These are phyloP conservation scores for Perizoma flavofasciatum DNA, from an alignment of 2,888 invertebrate species.

Conservation along the genomic window DNA sequence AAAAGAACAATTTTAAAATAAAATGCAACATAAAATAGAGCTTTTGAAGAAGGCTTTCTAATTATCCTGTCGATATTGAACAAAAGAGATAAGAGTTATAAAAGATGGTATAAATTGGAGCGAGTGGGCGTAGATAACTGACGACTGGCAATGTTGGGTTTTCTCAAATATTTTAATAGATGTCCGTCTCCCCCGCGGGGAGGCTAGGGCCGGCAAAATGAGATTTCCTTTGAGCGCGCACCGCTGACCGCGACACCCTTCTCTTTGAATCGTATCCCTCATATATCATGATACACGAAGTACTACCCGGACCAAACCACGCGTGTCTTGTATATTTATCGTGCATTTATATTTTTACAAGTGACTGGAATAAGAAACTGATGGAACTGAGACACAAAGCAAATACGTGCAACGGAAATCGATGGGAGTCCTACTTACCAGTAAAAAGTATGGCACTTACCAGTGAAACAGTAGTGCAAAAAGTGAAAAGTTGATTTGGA, in stretches of 20 bases:
- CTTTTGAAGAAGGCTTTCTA: constrained; percentile 50
- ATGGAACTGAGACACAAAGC: constrained; percentile 14
- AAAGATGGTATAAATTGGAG: constrained; percentile 56
- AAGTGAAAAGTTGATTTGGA: too few species aligned
- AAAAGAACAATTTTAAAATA: constrained; percentile 24
- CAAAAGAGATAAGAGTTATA: constrained; percentile 56
- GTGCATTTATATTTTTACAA: constrained; percentile 39
- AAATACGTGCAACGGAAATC: constrained; percentile 4
- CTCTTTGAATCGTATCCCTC: constrained; percentile 59
- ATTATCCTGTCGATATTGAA: constrained; percentile 54
- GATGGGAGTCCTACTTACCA: not conserved
- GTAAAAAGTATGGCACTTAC: too few species aligned
- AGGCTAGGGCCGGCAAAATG: constrained; percentile 61
- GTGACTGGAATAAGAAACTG: constrained; percentile 16
- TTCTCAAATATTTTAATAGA: constrained; percentile 81
- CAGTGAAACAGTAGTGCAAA: too few species aligned
- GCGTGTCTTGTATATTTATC: constrained; percentile 42
- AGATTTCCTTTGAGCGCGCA: constrained; percentile 80
- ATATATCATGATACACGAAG: constrained; percentile 61
- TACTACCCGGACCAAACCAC: constrained; percentile 35
- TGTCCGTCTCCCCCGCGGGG: constrained; percentile 54
- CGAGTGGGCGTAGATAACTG: constrained; percentile 31
- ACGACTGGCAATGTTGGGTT: constrained; percentile 55
- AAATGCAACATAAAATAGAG: constrained; percentile 42
- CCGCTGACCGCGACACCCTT: constrained; percentile 69